Evolutionary conservation across 2,888 invertebrate species (phyloP).

Genomic region (Euzophera pinguis): DNA sequence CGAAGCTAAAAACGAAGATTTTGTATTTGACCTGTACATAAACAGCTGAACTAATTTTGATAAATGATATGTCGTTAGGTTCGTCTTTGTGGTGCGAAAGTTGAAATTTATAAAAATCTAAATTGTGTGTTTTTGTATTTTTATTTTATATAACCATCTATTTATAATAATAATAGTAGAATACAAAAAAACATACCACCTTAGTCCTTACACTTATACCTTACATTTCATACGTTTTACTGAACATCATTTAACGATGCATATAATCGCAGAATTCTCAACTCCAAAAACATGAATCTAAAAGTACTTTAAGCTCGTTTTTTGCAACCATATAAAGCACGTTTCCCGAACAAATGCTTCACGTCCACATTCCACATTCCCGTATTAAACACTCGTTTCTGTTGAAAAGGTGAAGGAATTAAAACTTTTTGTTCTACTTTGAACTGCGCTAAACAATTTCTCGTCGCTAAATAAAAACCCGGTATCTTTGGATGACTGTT

Average conservation of each 20-base stretch:
- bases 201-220: no score
- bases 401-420: slow-evolving; percentile 2
- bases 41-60: no score
- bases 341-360: not conserved
- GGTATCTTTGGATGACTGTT: not conserved
- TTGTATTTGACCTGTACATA: no score
- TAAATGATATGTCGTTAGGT: no score
- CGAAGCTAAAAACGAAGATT: no score
- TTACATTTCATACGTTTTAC: no score
- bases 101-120: no score
- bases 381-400: not conserved
- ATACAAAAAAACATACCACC: no score
- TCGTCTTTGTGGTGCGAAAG: no score
- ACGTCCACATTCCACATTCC: not conserved
- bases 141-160: no score
- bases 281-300: not conserved
- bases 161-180: no score
- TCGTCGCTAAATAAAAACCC: not conserved
- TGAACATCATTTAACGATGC: not conserved
- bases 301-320: not conserved
- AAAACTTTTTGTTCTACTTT: not conserved
- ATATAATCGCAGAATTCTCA: not conserved
- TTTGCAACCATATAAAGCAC: not conserved
- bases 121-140: no score
- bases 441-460: not conserved